phyloP scores from a whole-genome alignment of 2,888 invertebrate species.

The Mythimna impura region DNA sequence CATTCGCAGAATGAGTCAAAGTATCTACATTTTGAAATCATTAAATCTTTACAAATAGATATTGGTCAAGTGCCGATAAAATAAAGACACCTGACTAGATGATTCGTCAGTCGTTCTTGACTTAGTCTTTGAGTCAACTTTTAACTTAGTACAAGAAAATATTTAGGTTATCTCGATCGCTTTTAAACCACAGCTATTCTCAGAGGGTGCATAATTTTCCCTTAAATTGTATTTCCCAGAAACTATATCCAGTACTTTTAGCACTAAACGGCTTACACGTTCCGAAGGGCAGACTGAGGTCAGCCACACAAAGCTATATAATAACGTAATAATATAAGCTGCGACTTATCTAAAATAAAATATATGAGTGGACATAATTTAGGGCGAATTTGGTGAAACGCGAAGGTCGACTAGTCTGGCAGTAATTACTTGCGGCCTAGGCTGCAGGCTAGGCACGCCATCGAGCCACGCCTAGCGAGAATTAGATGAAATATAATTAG shows the following conservation, averaged over 20 bases:
- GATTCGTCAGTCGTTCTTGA: not conserved
- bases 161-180: not conserved
- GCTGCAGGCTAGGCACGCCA: slow-evolving; percentile 60
- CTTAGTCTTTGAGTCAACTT: not conserved
- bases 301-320: slow-evolving; percentile 23
- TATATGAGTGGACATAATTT: slow-evolving; percentile 54
- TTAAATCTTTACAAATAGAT: not conserved
- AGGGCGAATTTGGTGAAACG: slow-evolving; percentile 54
- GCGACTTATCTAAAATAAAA: slow-evolving; percentile 53
- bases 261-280: not conserved
- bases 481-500: slow-evolving; percentile 45
- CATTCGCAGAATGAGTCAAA: too few relatives aligned
- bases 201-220: not conserved
- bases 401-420: slow-evolving; percentile 61
- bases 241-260: slow-evolving; percentile 10
- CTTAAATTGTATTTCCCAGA: not conserved
- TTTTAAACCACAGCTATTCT: not conserved
- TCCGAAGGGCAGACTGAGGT: slow-evolving; percentile 25
- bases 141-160: not conserved
- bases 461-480: slow-evolving; percentile 53
- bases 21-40: not conserved
- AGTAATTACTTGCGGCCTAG: slow-evolving; percentile 56
- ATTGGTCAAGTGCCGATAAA: not conserved
- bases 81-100: not conserved
- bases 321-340: slow-evolving; percentile 43